Percentiles rank a stretch among this genome's conserved stretches.
Evolutionary conservation across 1,140 invertebrate genomes (phyloP).

Genomic region (Sitophilus oryzae): DNA sequence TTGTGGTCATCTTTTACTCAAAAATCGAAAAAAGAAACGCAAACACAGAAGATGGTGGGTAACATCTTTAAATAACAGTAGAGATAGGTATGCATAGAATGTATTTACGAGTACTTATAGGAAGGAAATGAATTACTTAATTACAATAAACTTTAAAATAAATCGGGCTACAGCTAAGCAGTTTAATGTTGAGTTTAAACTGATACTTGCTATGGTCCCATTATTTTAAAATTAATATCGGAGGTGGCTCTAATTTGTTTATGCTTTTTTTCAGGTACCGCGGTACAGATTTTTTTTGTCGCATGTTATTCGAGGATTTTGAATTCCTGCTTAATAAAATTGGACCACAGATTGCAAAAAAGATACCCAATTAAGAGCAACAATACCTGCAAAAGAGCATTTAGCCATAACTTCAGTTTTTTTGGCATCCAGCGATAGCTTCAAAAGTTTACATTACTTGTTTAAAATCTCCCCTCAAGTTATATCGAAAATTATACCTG

Average conservation of each 20-base stretch:
- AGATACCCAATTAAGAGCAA: constrained; percentile 26
- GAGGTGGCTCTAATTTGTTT: no score
- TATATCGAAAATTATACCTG: constrained; percentile 28
- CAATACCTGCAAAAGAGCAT: constrained; percentile 30
- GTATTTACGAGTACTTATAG: constrained; percentile 7
- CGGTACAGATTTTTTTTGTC: no score
- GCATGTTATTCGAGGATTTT: no score
- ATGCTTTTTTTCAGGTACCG: no score
- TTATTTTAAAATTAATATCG: no score
- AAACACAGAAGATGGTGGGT: constrained; percentile 7
- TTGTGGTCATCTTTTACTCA: neutral
- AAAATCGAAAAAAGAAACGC: neutral
- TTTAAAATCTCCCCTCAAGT: constrained; percentile 35
- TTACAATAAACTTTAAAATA: constrained; percentile 13
- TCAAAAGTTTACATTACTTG: constrained; percentile 33
- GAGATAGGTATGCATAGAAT: constrained; percentile 6
- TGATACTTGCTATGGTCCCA: no score
- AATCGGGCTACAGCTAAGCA: no score
- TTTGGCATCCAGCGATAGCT: constrained; percentile 36
- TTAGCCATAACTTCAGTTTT: constrained; percentile 35
- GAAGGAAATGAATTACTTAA: neutral
- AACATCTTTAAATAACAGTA: neutral
- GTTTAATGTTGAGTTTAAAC: no score
- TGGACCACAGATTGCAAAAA: no score
- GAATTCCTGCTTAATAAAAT: no score